phyloP scores from a whole-genome alignment of 1,140 invertebrate species.

The Cydia splendana region DNA sequence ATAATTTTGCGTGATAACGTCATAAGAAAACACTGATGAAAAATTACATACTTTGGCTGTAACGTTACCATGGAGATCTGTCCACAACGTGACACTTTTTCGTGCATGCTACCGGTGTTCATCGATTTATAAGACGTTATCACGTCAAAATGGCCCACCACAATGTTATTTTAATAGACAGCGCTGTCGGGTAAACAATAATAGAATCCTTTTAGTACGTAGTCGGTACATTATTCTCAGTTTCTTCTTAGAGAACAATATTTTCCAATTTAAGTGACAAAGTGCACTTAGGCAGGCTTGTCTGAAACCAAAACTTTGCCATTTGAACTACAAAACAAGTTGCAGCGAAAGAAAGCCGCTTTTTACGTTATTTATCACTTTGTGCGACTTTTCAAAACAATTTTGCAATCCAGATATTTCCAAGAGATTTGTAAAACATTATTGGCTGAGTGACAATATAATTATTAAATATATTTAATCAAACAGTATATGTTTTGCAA shows the following conservation, averaged over 20 bases:
- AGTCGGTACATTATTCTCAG: conserved; percentile 48
- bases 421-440: conserved; percentile 4
- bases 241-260: conserved; percentile 67
- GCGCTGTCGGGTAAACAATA: conserved; percentile 38
- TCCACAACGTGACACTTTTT: no score
- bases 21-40: no score
- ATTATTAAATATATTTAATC: no score
- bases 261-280: conserved; percentile 78
- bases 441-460: no score
- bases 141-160: no score
- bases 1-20: no score
- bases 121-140: no score
- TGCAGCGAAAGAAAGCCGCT: conserved; percentile 46
- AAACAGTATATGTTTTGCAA: no score
- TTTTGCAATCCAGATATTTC: conserved; percentile 15
- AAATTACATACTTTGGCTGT: no score
- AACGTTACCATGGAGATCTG: no score
- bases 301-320: conserved; percentile 76
- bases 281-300: conserved; percentile 76
- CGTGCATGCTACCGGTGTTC: no score
- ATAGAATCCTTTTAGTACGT: conserved; percentile 50
- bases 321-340: conserved; percentile 67
- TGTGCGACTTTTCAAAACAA: conserved; percentile 33
- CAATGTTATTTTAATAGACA: conserved; percentile 30
- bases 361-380: conserved; percentile 47